phyloP scores from a whole-genome alignment of 2,113 vertebrate genomes.

The Protomyctophum bolini region DNA sequence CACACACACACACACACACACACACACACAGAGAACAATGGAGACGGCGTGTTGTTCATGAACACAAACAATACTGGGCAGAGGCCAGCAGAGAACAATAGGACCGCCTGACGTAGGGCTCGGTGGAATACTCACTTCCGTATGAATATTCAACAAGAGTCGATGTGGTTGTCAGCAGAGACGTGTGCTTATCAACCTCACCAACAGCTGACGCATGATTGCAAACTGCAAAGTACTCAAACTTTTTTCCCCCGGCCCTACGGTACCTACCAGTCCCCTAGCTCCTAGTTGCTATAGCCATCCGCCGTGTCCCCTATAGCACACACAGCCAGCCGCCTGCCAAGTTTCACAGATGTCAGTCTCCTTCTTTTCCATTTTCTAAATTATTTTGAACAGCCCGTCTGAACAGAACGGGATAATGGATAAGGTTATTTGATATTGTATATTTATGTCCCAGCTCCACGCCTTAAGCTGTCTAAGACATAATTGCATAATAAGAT shows the following conservation, averaged over 20 bases:
- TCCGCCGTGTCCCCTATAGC: slow-evolving; percentile 15
- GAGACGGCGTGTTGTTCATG: slow-evolving; percentile 51
- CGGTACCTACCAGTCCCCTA: slow-evolving; percentile 59
- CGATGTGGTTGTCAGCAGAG: slow-evolving; percentile 68
- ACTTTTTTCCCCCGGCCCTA: slow-evolving; percentile 60
- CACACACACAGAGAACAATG: slow-evolving; percentile 33
- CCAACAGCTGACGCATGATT: slow-evolving; percentile 74
- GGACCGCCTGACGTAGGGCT: slow-evolving; percentile 66
- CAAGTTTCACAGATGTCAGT: slow-evolving; percentile 68
- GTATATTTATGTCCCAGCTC: slow-evolving; percentile 35
- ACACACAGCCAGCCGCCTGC: slow-evolving; percentile 37
- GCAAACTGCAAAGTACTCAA: slow-evolving; percentile 74
- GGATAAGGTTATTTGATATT: slow-evolving; percentile 35
- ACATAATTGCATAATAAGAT: too few relatives aligned
- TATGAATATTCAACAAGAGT: slow-evolving; percentile 75
- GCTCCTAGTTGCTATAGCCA: slow-evolving; percentile 54
- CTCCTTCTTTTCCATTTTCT: slow-evolving; percentile 57
- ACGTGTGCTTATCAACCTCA: slow-evolving; percentile 71
- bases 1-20: too few relatives aligned
- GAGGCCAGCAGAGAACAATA: slow-evolving; percentile 74
- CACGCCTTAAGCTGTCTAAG: slow-evolving; percentile 1
- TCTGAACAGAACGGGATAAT: slow-evolving; percentile 45
- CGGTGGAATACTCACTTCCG: slow-evolving; percentile 66
- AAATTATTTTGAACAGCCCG: slow-evolving; percentile 53
- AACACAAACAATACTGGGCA: slow-evolving; percentile 27